These are phyloP conservation scores for Pogonognathellus flavescens DNA, from an alignment of 1,140 invertebrate genomes.

Conservation along the genomic window DNA sequence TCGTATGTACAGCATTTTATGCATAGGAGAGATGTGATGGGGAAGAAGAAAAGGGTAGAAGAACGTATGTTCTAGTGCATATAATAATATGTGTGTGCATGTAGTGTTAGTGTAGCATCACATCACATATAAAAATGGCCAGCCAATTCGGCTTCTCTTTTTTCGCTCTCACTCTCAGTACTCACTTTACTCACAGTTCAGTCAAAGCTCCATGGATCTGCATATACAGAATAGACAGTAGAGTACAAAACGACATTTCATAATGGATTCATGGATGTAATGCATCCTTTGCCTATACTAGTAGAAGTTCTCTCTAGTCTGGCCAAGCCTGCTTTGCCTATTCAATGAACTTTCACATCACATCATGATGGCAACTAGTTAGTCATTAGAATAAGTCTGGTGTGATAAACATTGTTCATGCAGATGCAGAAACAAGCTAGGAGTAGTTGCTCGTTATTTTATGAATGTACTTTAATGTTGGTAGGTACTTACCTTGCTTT, in stretches of 20 bases:
- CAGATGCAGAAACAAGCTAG: not conserved
- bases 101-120: not conserved
- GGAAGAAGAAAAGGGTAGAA: constrained; percentile 36
- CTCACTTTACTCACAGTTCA: not conserved
- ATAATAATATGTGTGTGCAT: not conserved
- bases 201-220: not conserved
- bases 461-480: not conserved
- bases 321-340: not conserved
- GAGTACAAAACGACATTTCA: constrained; percentile 21
- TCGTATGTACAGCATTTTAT: not conserved
- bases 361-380: constrained; percentile 10
- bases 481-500: constrained; percentile 14
- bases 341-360: constrained; percentile 53
- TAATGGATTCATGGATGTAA: not conserved
- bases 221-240: not conserved
- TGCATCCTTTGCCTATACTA: not conserved
- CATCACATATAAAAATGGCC: constrained; percentile 50
- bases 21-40: not conserved
- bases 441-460: not conserved
- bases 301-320: not conserved
- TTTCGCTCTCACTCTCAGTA: not conserved
- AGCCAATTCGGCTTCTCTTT: constrained; percentile 35
- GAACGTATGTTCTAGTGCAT: constrained; percentile 42
- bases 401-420: constrained; percentile 30
- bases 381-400: constrained; percentile 40